phyloP scores from a whole-genome alignment of 2,113 vertebrate species.

The Phasianus colchicus region DNA sequence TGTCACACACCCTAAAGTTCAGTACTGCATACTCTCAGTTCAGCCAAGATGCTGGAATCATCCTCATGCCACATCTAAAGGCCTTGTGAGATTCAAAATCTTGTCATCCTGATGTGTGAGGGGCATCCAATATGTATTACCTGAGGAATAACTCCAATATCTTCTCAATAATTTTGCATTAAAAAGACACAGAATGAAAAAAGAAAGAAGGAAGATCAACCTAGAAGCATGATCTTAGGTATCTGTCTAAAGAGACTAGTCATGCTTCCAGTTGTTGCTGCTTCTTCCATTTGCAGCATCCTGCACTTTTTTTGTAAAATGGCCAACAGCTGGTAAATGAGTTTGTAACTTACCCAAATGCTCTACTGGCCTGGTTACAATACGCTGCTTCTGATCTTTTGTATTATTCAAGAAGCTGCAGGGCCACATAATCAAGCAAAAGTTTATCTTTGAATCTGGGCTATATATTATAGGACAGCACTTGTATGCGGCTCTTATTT shows the following conservation, averaged over 20 bases:
- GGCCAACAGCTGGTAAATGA: neutral
- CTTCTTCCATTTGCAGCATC: neutral
- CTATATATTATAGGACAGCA: neutral
- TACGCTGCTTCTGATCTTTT: neutral
- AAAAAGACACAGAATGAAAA: neutral
- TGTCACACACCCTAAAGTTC: accelerated
- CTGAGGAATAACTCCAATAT: neutral
- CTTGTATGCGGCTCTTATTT: accelerated
- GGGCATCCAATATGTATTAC: accelerated
- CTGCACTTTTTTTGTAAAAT: neutral
- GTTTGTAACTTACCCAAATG: neutral
- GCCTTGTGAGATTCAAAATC: neutral
- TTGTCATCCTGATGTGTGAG: neutral
- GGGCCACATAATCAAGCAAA: neutral
- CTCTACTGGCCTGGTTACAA: neutral
- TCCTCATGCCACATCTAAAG: neutral
- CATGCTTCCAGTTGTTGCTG: neutral
- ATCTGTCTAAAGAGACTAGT: neutral
- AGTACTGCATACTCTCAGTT: accelerated
- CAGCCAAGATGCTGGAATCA: no score
- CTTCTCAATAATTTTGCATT: neutral
- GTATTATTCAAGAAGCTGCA: neutral
- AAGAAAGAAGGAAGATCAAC: neutral
- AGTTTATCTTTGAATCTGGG: neutral
- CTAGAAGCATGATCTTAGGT: neutral